A percentile compares a stretch with the other conserved stretches of the same genome.
Evolutionary conservation across 2,888 invertebrate genomes (phyloP).

Genomic region (Anthophora plumipes): DNA sequence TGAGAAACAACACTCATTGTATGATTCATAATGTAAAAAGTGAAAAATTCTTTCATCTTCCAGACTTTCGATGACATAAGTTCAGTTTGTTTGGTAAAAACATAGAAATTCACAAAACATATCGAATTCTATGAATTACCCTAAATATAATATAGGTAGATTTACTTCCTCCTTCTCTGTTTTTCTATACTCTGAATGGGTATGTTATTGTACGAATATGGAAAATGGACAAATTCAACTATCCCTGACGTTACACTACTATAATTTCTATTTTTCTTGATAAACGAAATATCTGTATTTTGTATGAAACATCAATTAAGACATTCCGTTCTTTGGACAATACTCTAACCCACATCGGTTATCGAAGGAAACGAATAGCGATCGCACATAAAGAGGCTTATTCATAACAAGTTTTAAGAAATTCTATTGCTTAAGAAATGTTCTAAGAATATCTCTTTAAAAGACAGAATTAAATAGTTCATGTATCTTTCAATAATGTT

Average conservation of each 20-base stretch:
- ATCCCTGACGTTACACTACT: neutral
- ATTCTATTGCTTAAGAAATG: too few relatives aligned
- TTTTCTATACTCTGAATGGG: neutral
- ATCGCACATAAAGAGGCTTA: too few relatives aligned
- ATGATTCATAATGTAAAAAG: neutral
- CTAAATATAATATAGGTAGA: constrained; percentile 4
- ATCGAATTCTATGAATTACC: neutral
- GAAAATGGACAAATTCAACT: neutral
- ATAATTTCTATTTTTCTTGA: neutral
- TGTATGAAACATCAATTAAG: neutral
- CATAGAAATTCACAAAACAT: constrained; percentile 13
- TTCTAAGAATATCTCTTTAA: too few relatives aligned
- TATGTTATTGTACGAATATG: neutral
- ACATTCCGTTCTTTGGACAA: too few relatives aligned
- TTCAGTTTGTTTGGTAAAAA: neutral
- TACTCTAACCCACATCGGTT: too few relatives aligned
- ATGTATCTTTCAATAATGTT: too few relatives aligned
- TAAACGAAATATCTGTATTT: neutral
- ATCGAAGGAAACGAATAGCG: too few relatives aligned
- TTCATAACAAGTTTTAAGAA: too few relatives aligned
- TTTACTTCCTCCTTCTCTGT: constrained; percentile 11
- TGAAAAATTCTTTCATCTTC: neutral
- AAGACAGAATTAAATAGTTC: too few relatives aligned
- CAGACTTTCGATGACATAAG: constrained; percentile 13
- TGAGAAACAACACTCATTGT: neutral